Conservation (phyloP, 2,888 invertebrate species). For the Terebella lapidaria region DNA sequence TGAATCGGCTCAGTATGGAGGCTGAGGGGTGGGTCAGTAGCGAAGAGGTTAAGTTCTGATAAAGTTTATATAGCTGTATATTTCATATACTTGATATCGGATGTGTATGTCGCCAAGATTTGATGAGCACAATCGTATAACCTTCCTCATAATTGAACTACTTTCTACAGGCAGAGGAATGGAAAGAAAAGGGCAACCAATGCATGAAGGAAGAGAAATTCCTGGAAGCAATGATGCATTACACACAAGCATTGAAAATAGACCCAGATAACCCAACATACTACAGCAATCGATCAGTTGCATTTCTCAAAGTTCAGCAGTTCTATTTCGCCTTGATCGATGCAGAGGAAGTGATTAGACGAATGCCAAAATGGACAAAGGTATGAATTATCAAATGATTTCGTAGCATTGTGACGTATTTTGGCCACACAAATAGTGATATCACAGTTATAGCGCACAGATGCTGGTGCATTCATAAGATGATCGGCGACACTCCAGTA, state of each 20-base stretch:
- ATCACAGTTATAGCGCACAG: too few relatives aligned
- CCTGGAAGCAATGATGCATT: constrained; percentile 73
- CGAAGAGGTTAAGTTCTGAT: too few relatives aligned
- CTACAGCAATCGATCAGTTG: constrained; percentile 71
- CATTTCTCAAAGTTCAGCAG: constrained; percentile 72
- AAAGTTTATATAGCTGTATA: too few relatives aligned
- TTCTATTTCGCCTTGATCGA: constrained; percentile 73
- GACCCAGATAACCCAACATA: constrained; percentile 68
- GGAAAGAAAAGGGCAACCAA: constrained; percentile 71
- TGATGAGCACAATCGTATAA: too few relatives aligned
- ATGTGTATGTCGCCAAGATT: too few relatives aligned
- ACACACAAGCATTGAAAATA: constrained; percentile 72
- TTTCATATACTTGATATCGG: too few relatives aligned
- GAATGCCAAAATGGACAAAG: constrained; percentile 76
- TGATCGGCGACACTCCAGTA: too few relatives aligned
- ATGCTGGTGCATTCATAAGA: too few relatives aligned
- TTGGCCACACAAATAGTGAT: too few relatives aligned
- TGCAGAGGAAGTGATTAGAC: constrained; percentile 69
- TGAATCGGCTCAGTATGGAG: too few relatives aligned
- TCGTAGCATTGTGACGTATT: background rate
- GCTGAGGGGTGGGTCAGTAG: too few relatives aligned
- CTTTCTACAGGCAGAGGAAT: constrained; percentile 57
- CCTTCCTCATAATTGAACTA: too few relatives aligned
- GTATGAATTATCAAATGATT: constrained; percentile 57
- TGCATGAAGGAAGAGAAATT: constrained; percentile 70